Evolutionary conservation across 2,797 vertebrate species (phyloP), one percentile per base, ranked within the genome.

Genomic region (Benthosema pterotum): DNA sequence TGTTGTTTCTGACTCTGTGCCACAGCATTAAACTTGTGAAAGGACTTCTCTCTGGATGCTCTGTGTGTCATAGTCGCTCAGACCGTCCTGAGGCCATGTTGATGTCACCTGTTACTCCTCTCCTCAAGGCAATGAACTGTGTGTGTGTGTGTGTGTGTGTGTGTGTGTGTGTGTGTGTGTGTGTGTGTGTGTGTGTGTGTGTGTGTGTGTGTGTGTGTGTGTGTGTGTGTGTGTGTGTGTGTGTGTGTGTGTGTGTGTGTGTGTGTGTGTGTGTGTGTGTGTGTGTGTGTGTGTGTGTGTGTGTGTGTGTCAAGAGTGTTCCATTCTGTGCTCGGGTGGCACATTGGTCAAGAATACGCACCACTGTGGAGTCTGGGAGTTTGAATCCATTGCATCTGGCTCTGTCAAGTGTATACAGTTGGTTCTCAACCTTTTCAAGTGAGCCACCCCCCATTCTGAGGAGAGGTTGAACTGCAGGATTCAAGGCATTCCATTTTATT

Each of bases 91-190:
- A n/a, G 12, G 48, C 47, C 25, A 15, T 54, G 18, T 57, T 69
- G 51, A 38, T 42, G 32, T 70, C 65, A 69, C 62, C 60, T 64
- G 75, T 57, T 76, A 43, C 52, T 63, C 13, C 18, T 71, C 42
- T 67, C 11, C 55, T 52, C 13, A 43, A 52, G 15, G 69, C 47
- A 43, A 77, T 17, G 67, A 61, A 63, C 47, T 55, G 54, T 74
- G 17, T 18, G 63, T 54, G 50, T 83, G 61, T 65, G 42, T 65
- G 14, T 42, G 43, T 59, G 14, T 22, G 47, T 38, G 4, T 42
- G 14, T 56, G 16, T 16, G 42, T 53, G 32, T 47, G 14, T 59
- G 9, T 25, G 48, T 42, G 4, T 25, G 14, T 56, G 12, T 17
- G 22, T 53, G 38, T 48, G 14, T 48, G 32, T 52, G 5, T 11